A percentile compares a stretch with the other conserved stretches of the same genome.
Conservation (phyloP, 2,113 vertebrate species). For the Amazona vittata region DNA sequence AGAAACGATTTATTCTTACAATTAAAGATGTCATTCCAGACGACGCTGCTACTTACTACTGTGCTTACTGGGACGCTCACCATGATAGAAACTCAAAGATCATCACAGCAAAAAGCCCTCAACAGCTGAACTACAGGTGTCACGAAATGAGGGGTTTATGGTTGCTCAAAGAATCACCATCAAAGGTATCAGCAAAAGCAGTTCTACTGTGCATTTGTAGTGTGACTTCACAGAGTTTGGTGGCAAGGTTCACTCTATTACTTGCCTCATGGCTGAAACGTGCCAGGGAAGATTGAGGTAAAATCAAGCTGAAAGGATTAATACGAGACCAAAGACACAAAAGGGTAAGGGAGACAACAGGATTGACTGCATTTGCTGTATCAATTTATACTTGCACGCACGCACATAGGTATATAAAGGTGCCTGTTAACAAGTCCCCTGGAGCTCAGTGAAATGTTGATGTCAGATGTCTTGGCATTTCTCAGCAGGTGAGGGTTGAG, state of each 20-base stretch:
- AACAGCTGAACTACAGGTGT: not conserved
- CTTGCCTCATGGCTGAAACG: not conserved
- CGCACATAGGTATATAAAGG: not conserved
- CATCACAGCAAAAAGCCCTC: not conserved
- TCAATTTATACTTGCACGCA: not conserved
- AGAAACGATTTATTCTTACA: not conserved
- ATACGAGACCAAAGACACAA: not conserved
- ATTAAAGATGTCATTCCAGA: not conserved
- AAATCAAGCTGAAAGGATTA: not conserved
- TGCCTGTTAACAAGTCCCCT: not conserved
- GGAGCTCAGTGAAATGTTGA: not conserved
- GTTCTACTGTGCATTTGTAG: not conserved
- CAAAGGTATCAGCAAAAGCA: not conserved
- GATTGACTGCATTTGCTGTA: not conserved
- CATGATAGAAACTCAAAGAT: not conserved
- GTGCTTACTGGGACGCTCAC: not conserved
- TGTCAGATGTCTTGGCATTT: not conserved
- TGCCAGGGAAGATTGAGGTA: not conserved
- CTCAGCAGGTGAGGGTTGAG: not conserved
- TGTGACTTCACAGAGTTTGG: not conserved
- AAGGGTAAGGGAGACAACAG: not conserved
- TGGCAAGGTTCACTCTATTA: not conserved
- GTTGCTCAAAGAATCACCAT: not conserved
- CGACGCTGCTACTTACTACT: constrained; percentile 3
- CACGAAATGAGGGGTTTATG: not conserved